Evolutionary conservation across 2,888 invertebrate genomes (phyloP), one percentile per base, ranked within the genome.

Genomic region (Cacoxenus indagator): DNA sequence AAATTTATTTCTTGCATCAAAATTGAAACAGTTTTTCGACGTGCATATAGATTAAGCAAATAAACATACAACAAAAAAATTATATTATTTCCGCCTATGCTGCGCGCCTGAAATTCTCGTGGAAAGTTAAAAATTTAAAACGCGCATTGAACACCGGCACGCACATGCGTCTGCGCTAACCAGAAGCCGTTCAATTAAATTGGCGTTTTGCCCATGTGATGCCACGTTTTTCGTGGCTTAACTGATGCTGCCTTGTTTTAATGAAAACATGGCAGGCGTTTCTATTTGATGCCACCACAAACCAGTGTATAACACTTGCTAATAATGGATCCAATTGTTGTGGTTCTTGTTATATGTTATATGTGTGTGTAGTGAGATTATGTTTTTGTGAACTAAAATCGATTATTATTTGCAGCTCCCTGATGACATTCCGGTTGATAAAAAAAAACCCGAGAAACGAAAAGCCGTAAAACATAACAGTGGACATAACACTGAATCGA

Each of bases 401-500:
- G 22, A 17, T 77, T 86, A 26, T 75, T 83, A 65, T 75, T n/a
- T 84, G 46, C 90, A 90, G 86, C 89, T 89, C 72, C 90, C 90
- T 69, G 92, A 92, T 81, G 93, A 92, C 84, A 92, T 92, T 85
- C 90, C n/a, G n/a, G n/a, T 90, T 78, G 92, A 92, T 88, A 88
- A 92, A 79, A 88, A 90, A 59, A 91, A 91, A 76, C 92, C 93
- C 65, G 95, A 95, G 86, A 95, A 95, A 86, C 90, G 95, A 80
- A 95, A 95, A 90, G 93, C 94, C 14, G 95, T 95, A 83, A 95
- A 95, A 22, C 51, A 51, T 81, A n/a, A n/a, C n/a, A 91, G 91
- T 1, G 95, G 95, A 75, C 92, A 93, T 76, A 93, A 93, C 86
- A 95, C 95, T 87, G 95, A 95, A 88, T 91, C 95, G 82, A 95